A percentile compares a stretch with the other conserved stretches of the same genome.
Evolutionary conservation across 2,888 invertebrate genomes (phyloP).

Genomic region (Brachyopa scutellaris): DNA sequence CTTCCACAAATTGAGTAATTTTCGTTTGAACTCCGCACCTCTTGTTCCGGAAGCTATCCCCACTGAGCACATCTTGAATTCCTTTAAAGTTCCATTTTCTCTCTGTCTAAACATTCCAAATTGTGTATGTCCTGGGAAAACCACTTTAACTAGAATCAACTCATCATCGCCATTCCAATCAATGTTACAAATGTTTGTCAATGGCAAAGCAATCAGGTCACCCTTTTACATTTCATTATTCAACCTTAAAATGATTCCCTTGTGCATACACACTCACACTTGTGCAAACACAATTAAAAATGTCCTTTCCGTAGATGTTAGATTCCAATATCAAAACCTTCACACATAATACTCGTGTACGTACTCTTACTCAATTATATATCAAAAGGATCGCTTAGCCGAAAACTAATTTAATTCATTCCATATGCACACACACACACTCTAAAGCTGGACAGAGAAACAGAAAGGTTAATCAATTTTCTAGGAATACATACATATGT

Average conservation of each 20-base stretch:
- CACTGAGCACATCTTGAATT: too few relatives aligned
- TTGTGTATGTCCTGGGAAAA: neutral
- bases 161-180: constrained; percentile 33
- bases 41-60: too few relatives aligned
- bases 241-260: constrained; percentile 42
- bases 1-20: too few relatives aligned
- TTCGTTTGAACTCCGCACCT: too few relatives aligned
- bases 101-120: too few relatives aligned
- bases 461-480: neutral
- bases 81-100: too few relatives aligned
- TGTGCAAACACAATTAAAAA: constrained; percentile 63
- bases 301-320: constrained; percentile 48
- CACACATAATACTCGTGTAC: too few relatives aligned
- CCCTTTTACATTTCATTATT: constrained; percentile 28
- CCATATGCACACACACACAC: constrained; percentile 27
- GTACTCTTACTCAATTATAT: constrained; percentile 44
- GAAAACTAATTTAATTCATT: constrained; percentile 60
- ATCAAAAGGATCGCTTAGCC: constrained; percentile 55
- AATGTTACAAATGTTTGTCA: constrained; percentile 46
- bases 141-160: neutral
- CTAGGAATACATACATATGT: too few relatives aligned
- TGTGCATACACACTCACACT: constrained; percentile 41
- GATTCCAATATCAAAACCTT: too few relatives aligned
- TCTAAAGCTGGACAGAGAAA: neutral
- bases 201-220: neutral